Evolutionary conservation across 2,113 vertebrate species (phyloP).

Genomic region (Myotis brandtii): DNA sequence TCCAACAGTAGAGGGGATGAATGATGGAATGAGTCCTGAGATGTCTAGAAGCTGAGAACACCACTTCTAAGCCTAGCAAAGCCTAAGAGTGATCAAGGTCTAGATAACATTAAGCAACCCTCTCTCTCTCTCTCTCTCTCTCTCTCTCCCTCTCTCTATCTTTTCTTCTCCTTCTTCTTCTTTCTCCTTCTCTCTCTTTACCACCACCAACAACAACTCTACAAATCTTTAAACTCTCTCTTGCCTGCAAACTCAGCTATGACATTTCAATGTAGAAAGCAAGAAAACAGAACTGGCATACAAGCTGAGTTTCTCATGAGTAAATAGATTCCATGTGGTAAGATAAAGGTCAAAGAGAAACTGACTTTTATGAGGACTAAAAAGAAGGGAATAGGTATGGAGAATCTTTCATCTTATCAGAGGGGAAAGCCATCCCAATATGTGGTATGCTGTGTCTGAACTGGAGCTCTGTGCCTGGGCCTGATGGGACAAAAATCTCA

Average conservation of each 20-base stretch:
- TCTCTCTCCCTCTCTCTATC: not conserved
- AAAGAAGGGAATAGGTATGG: not conserved
- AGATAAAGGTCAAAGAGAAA: constrained; percentile 31
- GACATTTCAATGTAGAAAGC: constrained; percentile 68
- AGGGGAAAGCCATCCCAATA: not conserved
- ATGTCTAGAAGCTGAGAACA: not conserved
- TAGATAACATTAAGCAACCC: not conserved
- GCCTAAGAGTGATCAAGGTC: not conserved
- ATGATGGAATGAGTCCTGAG: not conserved
- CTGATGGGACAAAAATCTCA: not conserved
- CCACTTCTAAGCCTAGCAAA: not conserved
- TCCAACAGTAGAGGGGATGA: not conserved
- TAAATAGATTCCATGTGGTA: constrained; percentile 35
- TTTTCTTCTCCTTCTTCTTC: no score
- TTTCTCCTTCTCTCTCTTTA: not conserved
- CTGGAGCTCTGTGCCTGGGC: not conserved
- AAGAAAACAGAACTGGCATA: constrained; percentile 54
- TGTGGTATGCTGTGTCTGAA: not conserved
- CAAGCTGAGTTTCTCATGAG: constrained; percentile 36
- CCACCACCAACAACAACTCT: not conserved
- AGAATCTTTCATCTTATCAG: not conserved
- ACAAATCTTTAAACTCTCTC: constrained; percentile 56
- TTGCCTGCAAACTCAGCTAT: constrained; percentile 61
- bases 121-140: not conserved
- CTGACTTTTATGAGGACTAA: constrained; percentile 9